These are phyloP conservation scores for Mormyrus lacerda DNA, from an alignment of 2,113 vertebrate species.

Conservation along the genomic window DNA sequence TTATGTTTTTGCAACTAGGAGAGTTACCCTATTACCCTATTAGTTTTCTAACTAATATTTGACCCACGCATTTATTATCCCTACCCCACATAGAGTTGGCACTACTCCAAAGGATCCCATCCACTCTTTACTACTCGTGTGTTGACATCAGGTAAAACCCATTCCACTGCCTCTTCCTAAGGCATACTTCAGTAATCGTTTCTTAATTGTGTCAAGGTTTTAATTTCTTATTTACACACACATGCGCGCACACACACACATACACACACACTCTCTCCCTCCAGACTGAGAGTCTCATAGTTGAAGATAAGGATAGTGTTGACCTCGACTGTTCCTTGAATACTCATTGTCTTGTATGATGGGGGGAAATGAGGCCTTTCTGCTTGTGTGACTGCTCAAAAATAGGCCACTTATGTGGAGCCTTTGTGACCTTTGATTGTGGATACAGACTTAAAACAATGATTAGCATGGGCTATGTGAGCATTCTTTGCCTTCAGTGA, in stretches of 20 bases:
- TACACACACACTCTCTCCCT: background rate
- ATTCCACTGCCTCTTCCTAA: constrained; percentile 6
- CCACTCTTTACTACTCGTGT: too few relatives aligned
- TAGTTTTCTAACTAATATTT: too few relatives aligned
- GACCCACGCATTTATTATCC: background rate
- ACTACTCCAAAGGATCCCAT: background rate
- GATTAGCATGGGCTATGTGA: constrained; percentile 40
- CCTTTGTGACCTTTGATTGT: constrained; percentile 43
- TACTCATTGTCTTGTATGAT: constrained; percentile 19
- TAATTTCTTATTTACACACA: constrained; percentile 14
- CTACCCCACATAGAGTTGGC: background rate
- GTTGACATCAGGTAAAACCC: background rate
- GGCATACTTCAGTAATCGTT: constrained; percentile 23
- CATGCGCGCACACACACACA: background rate
- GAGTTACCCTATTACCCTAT: background rate
- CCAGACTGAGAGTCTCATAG: constrained; percentile 11
- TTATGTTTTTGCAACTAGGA: background rate
- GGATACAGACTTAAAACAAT: constrained; percentile 42
- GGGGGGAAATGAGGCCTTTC: background rate
- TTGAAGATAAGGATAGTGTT: constrained; percentile 24
- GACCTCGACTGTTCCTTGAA: constrained; percentile 25
- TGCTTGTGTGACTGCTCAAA: background rate
- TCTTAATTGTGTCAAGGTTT: constrained; percentile 19
- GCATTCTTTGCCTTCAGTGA: constrained; percentile 32
- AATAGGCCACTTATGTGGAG: constrained; percentile 21